Conservation (phyloP, 2,888 invertebrate species). For the Eubasilissa splendida region DNA sequence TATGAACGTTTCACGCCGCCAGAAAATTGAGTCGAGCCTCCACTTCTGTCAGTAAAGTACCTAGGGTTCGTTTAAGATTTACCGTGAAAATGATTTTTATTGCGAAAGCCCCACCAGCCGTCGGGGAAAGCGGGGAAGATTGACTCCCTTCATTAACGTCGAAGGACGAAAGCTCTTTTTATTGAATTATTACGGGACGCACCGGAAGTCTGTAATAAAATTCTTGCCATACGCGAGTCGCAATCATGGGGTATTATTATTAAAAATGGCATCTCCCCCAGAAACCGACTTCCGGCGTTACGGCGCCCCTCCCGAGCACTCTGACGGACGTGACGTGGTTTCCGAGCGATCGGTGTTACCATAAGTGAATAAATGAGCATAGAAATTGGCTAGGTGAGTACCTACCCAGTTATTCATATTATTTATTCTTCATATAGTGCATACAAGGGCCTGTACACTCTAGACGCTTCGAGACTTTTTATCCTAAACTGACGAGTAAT, state of each 20-base stretch:
- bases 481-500: too few species aligned
- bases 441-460: too few species aligned
- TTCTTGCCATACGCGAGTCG: conserved; percentile 37
- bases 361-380: background rate
- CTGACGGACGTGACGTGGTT: conserved; percentile 41
- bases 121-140: background rate
- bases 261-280: conserved; percentile 26
- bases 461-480: too few species aligned
- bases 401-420: background rate
- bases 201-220: conserved; percentile 40
- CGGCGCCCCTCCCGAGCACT: conserved; percentile 28
- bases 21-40: too few species aligned
- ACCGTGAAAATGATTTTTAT: too few species aligned
- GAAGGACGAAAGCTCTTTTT: background rate
- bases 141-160: conserved; percentile 16
- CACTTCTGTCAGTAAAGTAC: too few species aligned
- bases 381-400: conserved; percentile 1
- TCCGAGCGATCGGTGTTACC: conserved; percentile 10
- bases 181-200: conserved; percentile 42
- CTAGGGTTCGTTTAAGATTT: too few species aligned
- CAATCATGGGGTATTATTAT: conserved; percentile 48
- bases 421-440: too few species aligned
- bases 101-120: too few species aligned
- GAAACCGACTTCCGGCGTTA: conserved; percentile 37
- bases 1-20: too few species aligned